These are phyloP conservation scores for Nebria ingens DNA, from an alignment of 1,140 invertebrate species.

Conservation along the genomic window DNA sequence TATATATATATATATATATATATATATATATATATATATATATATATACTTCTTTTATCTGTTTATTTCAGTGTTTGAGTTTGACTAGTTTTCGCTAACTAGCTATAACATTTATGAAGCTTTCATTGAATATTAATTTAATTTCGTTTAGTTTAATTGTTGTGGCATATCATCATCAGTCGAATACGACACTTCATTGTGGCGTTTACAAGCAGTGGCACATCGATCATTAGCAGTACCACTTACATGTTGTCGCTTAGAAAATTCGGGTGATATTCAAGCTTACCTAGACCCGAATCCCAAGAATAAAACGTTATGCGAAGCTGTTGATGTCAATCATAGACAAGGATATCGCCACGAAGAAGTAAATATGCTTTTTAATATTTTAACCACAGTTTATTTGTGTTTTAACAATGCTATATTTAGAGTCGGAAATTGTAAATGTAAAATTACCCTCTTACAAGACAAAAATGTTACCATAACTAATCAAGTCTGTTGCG, in stretches of 20 bases:
- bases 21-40: too few relatives aligned
- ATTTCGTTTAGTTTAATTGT: constrained; percentile 73
- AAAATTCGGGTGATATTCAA: constrained; percentile 44
- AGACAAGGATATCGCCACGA: constrained; percentile 51
- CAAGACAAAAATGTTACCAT: too few relatives aligned
- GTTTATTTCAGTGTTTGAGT: too few relatives aligned
- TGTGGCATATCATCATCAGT: constrained; percentile 68
- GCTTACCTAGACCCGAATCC: constrained; percentile 69
- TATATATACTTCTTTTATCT: too few relatives aligned
- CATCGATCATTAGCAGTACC: constrained; percentile 61
- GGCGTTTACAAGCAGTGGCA: constrained; percentile 63
- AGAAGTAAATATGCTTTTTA: constrained; percentile 34
- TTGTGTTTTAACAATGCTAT: too few relatives aligned
- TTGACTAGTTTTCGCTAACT: neutral
- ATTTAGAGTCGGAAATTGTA: too few relatives aligned
- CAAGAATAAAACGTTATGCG: constrained; percentile 56
- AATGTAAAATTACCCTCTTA: too few relatives aligned
- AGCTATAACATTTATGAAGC: neutral
- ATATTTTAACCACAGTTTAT: too few relatives aligned
- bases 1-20: too few relatives aligned
- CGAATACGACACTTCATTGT: constrained; percentile 74
- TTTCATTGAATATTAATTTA: neutral
- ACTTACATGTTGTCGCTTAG: constrained; percentile 63
- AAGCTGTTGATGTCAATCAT: constrained; percentile 49
- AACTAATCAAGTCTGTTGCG: too few relatives aligned